Evolutionary conservation across 2,888 invertebrate genomes (phyloP).

Genomic region (Epistrophe grossulariae): DNA sequence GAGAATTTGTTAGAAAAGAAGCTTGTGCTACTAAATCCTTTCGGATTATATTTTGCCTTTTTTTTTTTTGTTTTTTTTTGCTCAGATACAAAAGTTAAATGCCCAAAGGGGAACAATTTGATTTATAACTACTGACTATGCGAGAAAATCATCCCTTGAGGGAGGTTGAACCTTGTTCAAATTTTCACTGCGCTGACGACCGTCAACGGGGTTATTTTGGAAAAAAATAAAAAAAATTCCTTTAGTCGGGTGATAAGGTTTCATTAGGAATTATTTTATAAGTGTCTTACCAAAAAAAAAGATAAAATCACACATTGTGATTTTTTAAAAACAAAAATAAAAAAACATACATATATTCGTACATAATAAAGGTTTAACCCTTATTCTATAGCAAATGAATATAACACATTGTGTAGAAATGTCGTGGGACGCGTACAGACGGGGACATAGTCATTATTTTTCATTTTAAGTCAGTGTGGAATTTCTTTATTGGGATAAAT

Average conservation of each 20-base stretch:
- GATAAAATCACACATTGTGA: slow-evolving; percentile 50
- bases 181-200: neutral
- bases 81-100: slow-evolving; percentile 63
- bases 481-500: neutral
- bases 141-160: slow-evolving; percentile 43
- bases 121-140: slow-evolving; percentile 71
- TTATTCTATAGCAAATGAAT: slow-evolving; percentile 35
- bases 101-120: slow-evolving; percentile 64
- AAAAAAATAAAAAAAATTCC: slow-evolving; percentile 9
- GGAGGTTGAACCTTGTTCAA: slow-evolving; percentile 1
- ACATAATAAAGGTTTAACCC: slow-evolving; percentile 34
- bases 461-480: slow-evolving; percentile 36
- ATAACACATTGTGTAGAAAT: slow-evolving; percentile 36
- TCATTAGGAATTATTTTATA: slow-evolving; percentile 60
- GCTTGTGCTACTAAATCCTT: slow-evolving; percentile 71
- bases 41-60: slow-evolving; percentile 65
- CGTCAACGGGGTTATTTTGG: slow-evolving; percentile 1
- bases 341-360: neutral
- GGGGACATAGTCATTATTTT: slow-evolving; percentile 30
- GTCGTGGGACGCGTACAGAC: neutral
- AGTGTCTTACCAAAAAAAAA: slow-evolving; percentile 42
- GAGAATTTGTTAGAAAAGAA: slow-evolving; percentile 56
- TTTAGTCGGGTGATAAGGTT: slow-evolving; percentile 60
- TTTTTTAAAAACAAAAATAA: slow-evolving; percentile 2
- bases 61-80: slow-evolving; percentile 11